Conservation (phyloP, 2,113 vertebrate species). For the Ictalurus punctatus region DNA sequence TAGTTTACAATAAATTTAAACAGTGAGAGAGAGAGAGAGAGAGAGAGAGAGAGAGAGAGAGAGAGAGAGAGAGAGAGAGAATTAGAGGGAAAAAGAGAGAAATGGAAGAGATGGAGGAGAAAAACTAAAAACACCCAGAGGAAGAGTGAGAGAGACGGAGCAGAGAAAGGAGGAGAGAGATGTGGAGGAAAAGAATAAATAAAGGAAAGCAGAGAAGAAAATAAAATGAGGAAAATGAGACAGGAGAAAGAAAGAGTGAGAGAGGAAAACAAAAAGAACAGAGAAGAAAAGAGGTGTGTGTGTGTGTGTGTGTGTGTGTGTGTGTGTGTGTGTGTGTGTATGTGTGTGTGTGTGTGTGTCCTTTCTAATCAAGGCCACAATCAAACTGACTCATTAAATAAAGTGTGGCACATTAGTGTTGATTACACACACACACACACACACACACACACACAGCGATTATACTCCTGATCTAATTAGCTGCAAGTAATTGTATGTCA, state of each 20-base stretch:
- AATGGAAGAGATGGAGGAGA: not conserved
- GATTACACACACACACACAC: constrained; percentile 30
- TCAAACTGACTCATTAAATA: constrained; percentile 43
- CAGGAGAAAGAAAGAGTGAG: not conserved
- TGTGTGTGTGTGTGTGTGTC: too few relatives aligned
- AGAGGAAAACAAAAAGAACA: not conserved
- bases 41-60: not conserved
- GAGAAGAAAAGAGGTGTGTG: too few relatives aligned
- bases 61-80: not conserved
- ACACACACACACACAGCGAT: not conserved
- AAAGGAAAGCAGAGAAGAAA: not conserved
- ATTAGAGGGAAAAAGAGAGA: too few relatives aligned
- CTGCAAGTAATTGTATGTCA: constrained; percentile 29
- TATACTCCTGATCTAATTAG: constrained; percentile 37
- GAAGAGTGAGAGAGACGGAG: too few relatives aligned
- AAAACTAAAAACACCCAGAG: not conserved
- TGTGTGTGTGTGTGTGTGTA: too few relatives aligned
- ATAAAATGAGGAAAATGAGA: not conserved
- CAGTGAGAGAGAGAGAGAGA: not conserved
- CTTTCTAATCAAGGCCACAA: constrained; percentile 39
- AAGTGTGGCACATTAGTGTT: constrained; percentile 37
- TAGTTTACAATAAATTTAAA: constrained; percentile 22
- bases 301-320: too few relatives aligned
- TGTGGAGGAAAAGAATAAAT: too few relatives aligned
- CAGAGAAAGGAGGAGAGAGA: too few relatives aligned